Conservation (phyloP, 2,797 vertebrate genomes). For the Takifugu rubripes region DNA sequence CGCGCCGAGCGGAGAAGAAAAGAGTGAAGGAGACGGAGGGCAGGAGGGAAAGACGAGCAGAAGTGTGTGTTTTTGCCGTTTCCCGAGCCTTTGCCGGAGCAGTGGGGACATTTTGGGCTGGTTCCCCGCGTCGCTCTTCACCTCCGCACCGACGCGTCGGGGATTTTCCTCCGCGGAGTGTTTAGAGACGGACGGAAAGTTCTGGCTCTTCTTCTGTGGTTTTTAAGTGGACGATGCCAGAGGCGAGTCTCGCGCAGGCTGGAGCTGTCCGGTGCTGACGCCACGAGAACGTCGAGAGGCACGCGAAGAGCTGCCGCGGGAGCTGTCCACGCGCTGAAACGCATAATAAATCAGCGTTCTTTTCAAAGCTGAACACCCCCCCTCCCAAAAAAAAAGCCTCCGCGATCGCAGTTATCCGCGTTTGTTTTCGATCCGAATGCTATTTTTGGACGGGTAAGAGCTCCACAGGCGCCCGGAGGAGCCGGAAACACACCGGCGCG, state of each 20-base stretch:
- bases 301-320: conserved; percentile 4
- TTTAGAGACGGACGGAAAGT: conserved; percentile 5
- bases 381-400: too few relatives aligned
- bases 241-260: background rate
- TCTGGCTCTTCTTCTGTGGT: background rate
- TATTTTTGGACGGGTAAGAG: conserved; percentile 10
- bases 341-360: background rate
- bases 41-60: conserved; percentile 13
- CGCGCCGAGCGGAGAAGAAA: conserved; percentile 18
- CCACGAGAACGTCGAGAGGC: conserved; percentile 1
- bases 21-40: background rate
- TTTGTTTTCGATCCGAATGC: background rate
- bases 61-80: conserved; percentile 21
- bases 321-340: conserved; percentile 36
- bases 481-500: too few relatives aligned
- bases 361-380: too few relatives aligned
- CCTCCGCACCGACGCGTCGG: too few relatives aligned
- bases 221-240: background rate
- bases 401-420: too few relatives aligned
- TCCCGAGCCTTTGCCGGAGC: conserved; percentile 19
- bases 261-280: conserved; percentile 71
- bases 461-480: conserved; percentile 15
- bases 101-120: conserved; percentile 13
- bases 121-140: background rate
- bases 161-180: background rate